These are phyloP conservation scores for Zosterops lateralis DNA, from an alignment of 2,113 vertebrate species.

Conservation along the genomic window DNA sequence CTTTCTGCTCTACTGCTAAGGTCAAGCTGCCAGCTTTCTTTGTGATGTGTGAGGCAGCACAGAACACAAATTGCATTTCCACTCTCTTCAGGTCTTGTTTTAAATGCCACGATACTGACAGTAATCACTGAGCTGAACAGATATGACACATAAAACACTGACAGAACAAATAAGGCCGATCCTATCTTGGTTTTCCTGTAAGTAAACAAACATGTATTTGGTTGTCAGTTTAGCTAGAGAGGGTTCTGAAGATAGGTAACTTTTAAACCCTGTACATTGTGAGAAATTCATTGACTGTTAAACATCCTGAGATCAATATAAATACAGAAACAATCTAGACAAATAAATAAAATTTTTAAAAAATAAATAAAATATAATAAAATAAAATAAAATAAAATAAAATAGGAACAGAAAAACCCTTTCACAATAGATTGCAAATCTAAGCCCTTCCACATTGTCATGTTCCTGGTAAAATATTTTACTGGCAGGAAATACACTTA, in stretches of 20 bases:
- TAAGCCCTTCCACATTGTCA: background rate
- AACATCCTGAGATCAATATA: background rate
- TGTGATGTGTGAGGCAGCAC: background rate
- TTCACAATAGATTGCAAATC: background rate
- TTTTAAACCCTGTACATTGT: background rate
- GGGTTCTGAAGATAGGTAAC: background rate
- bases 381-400: background rate
- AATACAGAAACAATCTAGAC: background rate
- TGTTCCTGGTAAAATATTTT: constrained; percentile 1
- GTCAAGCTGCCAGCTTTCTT: constrained; percentile 26
- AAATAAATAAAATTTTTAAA: background rate
- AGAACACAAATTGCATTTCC: background rate
- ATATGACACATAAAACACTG: background rate
- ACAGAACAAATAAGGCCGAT: background rate
- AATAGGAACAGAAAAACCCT: background rate
- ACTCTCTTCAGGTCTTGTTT: background rate
- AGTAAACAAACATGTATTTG: background rate
- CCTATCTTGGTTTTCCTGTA: background rate
- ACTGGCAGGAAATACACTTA: background rate
- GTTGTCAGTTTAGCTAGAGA: background rate
- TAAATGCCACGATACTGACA: background rate
- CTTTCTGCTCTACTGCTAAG: constrained; percentile 6
- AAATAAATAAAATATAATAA: background rate
- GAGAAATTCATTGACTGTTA: background rate
- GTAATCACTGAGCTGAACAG: constrained; percentile 13